Base-by-base conservation (phyloP, 2,797 vertebrate genomes). In the Ctenopoma multispine region DNA sequence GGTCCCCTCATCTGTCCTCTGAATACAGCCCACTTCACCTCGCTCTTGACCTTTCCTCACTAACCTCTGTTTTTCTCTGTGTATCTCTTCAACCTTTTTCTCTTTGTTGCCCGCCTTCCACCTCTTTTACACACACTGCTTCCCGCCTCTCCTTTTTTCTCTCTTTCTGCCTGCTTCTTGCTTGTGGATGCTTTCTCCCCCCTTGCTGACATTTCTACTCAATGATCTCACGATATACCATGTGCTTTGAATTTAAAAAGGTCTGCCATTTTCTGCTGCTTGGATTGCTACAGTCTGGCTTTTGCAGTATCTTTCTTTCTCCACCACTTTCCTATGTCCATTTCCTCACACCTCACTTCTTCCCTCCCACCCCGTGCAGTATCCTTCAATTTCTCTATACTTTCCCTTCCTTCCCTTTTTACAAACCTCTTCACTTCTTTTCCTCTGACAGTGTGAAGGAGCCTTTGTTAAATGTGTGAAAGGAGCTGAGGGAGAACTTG, bases 241-340 rank as follows among this genome's bases (percentile, higher is more conserved):
- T 88, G 81, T 87, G 82, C 76, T 82, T 86, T 89, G 89, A 91
- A 91, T 92, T 79, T 82, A 70, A 90, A 91, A 90, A 72, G 46
- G 63, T 18, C 59, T 71, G 23, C 61, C 66, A 74, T 85, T 89
- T 85, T 76, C 63, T 63, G 27, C 64, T 56, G 47, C 75, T 49
- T 41, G 60, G 55, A 72, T 61, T 79, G 71, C 64, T 73, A 70
- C 64, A 46, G 60, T 51, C 63, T 65, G 54, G 43, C 63, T 79
- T 70, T 62, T 34, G 46, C 63, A 43, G 29, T 59, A 21, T 59
- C 38, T 51, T 63, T 67, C 31, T 47, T 65, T 70, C 18, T 68
- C 40, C 55, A 41, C 36, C 50, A 31, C 51, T 58, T 78, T 80
- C 50, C 36, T 56, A 29, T 47, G 55, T 75, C 74, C 53, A 63